phyloP scores from a whole-genome alignment of 1,140 invertebrate genomes.

The Heliothis subflexa region DNA sequence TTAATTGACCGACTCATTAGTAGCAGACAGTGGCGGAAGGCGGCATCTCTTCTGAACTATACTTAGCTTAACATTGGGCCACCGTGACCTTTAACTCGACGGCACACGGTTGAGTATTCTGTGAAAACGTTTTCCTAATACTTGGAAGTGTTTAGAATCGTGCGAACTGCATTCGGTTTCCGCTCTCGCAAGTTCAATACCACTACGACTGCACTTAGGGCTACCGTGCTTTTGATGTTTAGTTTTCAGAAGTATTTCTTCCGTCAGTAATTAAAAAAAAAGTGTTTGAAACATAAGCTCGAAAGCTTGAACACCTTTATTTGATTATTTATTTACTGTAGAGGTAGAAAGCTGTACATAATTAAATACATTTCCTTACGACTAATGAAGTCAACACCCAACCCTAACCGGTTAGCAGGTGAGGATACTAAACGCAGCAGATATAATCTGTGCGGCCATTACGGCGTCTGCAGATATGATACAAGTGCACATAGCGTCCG shows the following conservation, averaged over 20 bases:
- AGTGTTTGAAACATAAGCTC: too few relatives aligned
- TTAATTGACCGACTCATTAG: conserved; percentile 74
- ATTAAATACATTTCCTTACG: too few relatives aligned
- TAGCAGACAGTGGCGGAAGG: conserved; percentile 57
- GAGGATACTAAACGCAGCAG: conserved; percentile 47
- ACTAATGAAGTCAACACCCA: neutral
- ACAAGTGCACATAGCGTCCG: conserved; percentile 30
- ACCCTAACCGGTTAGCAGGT: conserved; percentile 49
- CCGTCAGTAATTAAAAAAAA: neutral
- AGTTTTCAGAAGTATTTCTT: conserved; percentile 8
- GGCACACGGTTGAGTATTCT: conserved; percentile 45
- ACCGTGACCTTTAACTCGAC: conserved; percentile 45
- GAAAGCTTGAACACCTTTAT: neutral
- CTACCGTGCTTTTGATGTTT: conserved; percentile 34
- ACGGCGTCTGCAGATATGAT: conserved; percentile 43
- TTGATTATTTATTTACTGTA: neutral
- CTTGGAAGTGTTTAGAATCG: conserved; percentile 48
- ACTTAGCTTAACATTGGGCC: conserved; percentile 43
- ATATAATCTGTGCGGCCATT: conserved; percentile 50
- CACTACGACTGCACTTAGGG: conserved; percentile 56
- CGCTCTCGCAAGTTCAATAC: conserved; percentile 66
- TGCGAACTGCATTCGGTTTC: conserved; percentile 63
- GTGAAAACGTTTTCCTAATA: conserved; percentile 31
- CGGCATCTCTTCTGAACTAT: conserved; percentile 54
- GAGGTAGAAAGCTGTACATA: too few relatives aligned